phyloP scores from a whole-genome alignment of 2,888 invertebrate species.

The Coleophora flavipennella region DNA sequence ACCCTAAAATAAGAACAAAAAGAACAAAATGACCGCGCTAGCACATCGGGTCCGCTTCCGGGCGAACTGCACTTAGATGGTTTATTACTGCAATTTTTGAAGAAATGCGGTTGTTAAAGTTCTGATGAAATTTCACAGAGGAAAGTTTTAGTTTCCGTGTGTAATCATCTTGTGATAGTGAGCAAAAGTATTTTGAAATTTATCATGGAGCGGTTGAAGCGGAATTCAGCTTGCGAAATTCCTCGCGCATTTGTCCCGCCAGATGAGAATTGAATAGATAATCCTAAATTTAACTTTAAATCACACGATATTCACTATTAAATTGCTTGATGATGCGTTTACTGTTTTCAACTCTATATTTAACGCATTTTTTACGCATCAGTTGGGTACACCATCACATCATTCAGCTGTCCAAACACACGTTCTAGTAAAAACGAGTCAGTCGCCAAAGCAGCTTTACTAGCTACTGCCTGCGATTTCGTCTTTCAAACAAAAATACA shows the following conservation, averaged over 20 bases:
- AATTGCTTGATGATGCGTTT: too few relatives aligned
- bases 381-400: constrained; percentile 35
- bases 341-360: too few relatives aligned
- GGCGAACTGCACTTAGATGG: constrained; percentile 1
- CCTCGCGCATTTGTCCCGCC: too few relatives aligned
- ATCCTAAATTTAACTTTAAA: too few relatives aligned
- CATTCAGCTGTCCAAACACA: constrained; percentile 43
- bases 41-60: neutral
- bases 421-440: constrained; percentile 28
- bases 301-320: too few relatives aligned
- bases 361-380: constrained; percentile 36
- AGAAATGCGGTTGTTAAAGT: neutral
- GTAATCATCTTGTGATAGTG: too few relatives aligned
- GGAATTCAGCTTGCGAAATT: too few relatives aligned
- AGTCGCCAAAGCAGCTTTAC: constrained; percentile 19
- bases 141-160: neutral
- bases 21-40: too few relatives aligned
- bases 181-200: too few relatives aligned
- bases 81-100: constrained; percentile 6
- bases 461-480: neutral
- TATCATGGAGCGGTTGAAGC: too few relatives aligned
- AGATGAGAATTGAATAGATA: too few relatives aligned
- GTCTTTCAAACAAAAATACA: neutral
- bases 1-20: too few relatives aligned
- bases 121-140: neutral